Evolutionary conservation across 2,113 vertebrate genomes (phyloP).

Genomic region (Irena cyanogastra): DNA sequence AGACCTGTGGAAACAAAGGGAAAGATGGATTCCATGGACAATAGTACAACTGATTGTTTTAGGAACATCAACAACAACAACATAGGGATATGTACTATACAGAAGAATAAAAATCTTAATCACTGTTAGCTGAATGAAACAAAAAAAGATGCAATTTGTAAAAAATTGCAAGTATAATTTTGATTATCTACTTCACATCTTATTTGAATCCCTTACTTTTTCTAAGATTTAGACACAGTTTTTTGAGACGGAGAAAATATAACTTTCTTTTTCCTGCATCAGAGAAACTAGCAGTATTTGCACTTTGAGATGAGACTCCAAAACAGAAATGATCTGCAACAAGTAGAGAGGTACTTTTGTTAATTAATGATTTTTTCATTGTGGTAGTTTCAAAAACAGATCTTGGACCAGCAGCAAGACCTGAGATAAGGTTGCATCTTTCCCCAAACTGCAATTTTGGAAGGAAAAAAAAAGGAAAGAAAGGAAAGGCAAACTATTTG

Average conservation of each 20-base stretch:
- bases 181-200: not conserved
- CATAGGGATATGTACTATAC: not conserved
- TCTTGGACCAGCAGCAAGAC: not conserved
- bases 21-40: not conserved
- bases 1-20: not conserved
- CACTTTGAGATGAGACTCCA: not conserved
- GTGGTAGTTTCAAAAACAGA: not conserved
- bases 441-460: not conserved
- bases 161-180: not conserved
- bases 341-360: not conserved
- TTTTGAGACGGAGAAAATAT: not conserved
- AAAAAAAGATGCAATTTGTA: not conserved
- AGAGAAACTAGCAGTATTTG: not conserved
- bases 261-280: not conserved
- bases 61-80: fast-evolving
- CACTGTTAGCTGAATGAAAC: not conserved
- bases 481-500: not conserved
- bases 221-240: not conserved
- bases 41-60: not conserved
- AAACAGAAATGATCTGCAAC: not conserved
- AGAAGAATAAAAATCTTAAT: not conserved
- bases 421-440: not conserved
- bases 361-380: not conserved
- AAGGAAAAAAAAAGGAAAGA: not conserved
- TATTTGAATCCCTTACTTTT: not conserved